A percentile compares a stretch with the other conserved stretches of the same genome.
These are phyloP conservation scores for Pandemis cinnamomeana DNA, from an alignment of 2,888 invertebrate species.

Conservation along the genomic window DNA sequence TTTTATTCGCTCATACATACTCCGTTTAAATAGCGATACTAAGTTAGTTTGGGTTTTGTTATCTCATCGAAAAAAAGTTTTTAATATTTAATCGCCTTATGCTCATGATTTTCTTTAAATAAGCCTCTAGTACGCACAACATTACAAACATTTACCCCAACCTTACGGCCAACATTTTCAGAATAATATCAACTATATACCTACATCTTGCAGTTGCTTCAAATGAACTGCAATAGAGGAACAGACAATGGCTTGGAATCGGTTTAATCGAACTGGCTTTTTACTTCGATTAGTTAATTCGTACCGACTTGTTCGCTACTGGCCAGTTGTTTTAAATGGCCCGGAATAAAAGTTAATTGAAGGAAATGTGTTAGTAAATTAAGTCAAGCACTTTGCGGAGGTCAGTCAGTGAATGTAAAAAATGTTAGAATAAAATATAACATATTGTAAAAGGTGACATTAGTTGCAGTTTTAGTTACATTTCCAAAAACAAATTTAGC, in stretches of 20 bases:
- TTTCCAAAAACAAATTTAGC: no score
- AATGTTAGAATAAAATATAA: no score
- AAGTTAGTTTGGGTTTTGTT: no score
- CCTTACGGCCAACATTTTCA: not conserved
- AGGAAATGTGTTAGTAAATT: not conserved
- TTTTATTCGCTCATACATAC: no score
- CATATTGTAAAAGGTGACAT: no score
- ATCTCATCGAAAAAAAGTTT: no score
- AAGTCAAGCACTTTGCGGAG: no score
- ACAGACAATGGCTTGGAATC: slow-evolving; percentile 33
- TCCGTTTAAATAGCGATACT: no score
- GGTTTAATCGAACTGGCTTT: slow-evolving; percentile 26
- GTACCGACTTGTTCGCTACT: slow-evolving; percentile 19
- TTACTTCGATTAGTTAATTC: slow-evolving; percentile 36
- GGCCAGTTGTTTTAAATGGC: slow-evolving; percentile 28
- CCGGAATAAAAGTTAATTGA: not conserved
- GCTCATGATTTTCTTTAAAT: not conserved
- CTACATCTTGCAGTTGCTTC: not conserved
- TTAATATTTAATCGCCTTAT: not conserved
- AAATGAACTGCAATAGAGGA: slow-evolving; percentile 16
- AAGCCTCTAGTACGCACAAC: not conserved
- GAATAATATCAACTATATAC: not conserved
- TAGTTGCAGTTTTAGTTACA: no score
- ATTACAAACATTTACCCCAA: not conserved
- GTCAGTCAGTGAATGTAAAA: no score